Evolutionary conservation across 2,113 vertebrate species (phyloP).

Genomic region (Entomyzon cyanotis): DNA sequence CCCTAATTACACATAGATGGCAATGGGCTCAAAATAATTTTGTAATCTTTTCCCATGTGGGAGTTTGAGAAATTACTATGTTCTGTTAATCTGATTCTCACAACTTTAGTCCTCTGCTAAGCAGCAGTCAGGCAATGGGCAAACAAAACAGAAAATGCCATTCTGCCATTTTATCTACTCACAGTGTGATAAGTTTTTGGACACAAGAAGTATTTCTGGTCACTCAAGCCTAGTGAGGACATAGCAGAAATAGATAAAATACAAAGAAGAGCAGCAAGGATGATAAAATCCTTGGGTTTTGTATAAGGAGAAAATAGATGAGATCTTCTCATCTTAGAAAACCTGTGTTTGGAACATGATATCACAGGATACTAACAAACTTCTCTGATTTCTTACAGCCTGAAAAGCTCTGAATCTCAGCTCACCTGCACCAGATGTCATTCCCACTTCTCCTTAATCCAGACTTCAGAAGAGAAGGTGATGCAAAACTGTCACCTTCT

Average conservation of each 20-base stretch:
- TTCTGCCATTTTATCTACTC: neutral
- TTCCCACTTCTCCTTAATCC: neutral
- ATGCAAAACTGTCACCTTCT: neutral
- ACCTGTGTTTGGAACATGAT: neutral
- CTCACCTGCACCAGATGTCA: neutral
- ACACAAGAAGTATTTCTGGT: neutral
- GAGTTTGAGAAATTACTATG: neutral
- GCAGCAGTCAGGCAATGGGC: neutral
- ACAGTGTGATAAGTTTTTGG: neutral
- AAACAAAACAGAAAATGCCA: neutral
- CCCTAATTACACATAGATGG: neutral
- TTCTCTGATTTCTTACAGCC: neutral
- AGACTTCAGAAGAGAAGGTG: neutral
- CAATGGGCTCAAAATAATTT: neutral
- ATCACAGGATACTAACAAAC: neutral
- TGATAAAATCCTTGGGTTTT: neutral
- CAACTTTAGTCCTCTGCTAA: neutral
- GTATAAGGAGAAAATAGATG: neutral
- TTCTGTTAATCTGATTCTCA: neutral
- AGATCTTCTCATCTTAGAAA: neutral
- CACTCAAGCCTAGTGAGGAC: neutral
- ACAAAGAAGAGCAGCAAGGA: neutral
- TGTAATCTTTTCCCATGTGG: rapidly evolving
- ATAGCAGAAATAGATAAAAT: neutral
- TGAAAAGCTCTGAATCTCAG: neutral